Evolutionary conservation across 2,888 invertebrate genomes (phyloP).

Genomic region (Trichopoda pennipes): DNA sequence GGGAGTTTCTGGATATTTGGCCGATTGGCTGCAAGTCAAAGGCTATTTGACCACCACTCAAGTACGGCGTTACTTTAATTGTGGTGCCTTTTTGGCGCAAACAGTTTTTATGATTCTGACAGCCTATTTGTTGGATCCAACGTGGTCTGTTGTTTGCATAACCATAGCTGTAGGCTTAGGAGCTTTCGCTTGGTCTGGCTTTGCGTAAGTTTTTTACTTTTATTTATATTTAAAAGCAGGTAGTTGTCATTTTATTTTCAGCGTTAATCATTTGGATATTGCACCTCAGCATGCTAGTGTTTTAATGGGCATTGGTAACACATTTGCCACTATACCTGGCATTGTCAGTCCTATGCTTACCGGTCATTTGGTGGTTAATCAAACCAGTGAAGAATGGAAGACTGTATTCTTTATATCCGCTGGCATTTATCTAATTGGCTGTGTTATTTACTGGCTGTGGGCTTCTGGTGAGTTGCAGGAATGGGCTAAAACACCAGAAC

Average conservation of each 20-base stretch:
- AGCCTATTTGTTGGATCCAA: slow-evolving; percentile 86
- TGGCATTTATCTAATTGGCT: slow-evolving; percentile 90
- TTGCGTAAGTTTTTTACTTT: slow-evolving; percentile 84
- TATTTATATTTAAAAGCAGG: not conserved
- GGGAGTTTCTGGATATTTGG: slow-evolving; percentile 90
- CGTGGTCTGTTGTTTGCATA: slow-evolving; percentile 89
- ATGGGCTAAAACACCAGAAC: slow-evolving; percentile 85
- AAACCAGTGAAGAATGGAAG: slow-evolving; percentile 90
- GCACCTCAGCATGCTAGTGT: slow-evolving; percentile 96
- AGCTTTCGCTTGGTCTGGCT: slow-evolving; percentile 96
- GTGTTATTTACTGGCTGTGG: slow-evolving; percentile 89
- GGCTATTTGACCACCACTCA: slow-evolving; percentile 87
- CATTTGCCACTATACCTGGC: slow-evolving; percentile 94
- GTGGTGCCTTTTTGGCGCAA: slow-evolving; percentile 88
- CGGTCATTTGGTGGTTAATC: slow-evolving; percentile 88
- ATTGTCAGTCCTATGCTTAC: slow-evolving; percentile 93
- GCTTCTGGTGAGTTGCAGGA: slow-evolving; percentile 91
- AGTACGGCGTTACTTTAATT: slow-evolving; percentile 88
- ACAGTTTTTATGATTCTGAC: slow-evolving; percentile 93
- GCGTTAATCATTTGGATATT: slow-evolving; percentile 92
- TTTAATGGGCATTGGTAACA: slow-evolving; percentile 95
- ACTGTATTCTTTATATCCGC: slow-evolving; percentile 93
- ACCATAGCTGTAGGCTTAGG: slow-evolving; percentile 94
- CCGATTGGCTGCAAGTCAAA: slow-evolving; percentile 88
- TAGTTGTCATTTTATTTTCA: slow-evolving; percentile 75